These are phyloP conservation scores for Nothoprocta pentlandii DNA, from an alignment of 2,113 vertebrate genomes.

Conservation along the genomic window DNA sequence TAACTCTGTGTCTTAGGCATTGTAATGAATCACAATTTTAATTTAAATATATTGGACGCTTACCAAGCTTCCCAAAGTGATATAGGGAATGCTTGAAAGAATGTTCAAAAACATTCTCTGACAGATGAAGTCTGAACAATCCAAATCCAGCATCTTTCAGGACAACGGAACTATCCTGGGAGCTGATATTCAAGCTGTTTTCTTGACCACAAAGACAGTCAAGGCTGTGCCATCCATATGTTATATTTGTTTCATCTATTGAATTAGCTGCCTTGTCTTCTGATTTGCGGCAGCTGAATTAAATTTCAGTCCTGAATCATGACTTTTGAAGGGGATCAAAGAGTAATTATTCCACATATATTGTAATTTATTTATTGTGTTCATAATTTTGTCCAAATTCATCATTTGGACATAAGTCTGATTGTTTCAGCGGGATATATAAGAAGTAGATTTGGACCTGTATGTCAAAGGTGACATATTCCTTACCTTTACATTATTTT, in stretches of 20 bases:
- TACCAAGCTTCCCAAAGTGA: constrained; percentile 65
- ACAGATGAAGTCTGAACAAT: constrained; percentile 34
- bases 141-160: constrained; percentile 24
- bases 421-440: neutral
- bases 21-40: constrained; percentile 76
- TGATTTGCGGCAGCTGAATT: neutral
- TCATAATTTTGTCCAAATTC: neutral
- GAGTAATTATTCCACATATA: neutral
- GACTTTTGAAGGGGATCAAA: neutral
- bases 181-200: neutral
- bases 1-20: constrained; percentile 73
- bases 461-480: neutral
- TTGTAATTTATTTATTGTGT: neutral
- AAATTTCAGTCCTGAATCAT: neutral
- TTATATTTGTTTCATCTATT: neutral
- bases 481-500: neutral
- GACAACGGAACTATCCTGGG: neutral
- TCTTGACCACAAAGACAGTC: neutral
- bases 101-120: constrained; percentile 12
- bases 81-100: constrained; percentile 42
- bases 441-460: neutral
- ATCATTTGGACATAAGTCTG: neutral
- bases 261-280: neutral
- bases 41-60: constrained; percentile 75
- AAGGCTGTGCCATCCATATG: neutral